Evolutionary conservation across 2,797 vertebrate species (phyloP).

Genomic region (Xerus rutilus): DNA sequence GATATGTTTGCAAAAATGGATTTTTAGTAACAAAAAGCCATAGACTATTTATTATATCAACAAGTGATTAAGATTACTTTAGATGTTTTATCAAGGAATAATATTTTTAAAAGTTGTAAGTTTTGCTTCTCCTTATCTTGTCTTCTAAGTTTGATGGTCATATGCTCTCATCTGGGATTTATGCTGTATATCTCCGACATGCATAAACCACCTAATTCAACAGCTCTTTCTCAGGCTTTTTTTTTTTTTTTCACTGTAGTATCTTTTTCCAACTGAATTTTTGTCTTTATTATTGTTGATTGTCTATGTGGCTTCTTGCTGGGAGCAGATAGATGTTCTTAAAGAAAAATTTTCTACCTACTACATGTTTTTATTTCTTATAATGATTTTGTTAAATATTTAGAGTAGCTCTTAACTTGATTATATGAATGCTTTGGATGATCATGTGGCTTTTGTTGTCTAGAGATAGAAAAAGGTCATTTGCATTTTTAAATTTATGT

Average conservation of each 20-base stretch:
- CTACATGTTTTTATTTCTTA: neutral
- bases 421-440: constrained; percentile 21
- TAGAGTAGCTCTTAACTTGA: constrained; percentile 60
- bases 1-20: neutral
- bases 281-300: constrained; percentile 29
- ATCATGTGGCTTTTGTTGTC: constrained; percentile 17
- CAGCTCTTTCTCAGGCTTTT: neutral
- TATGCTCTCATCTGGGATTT: neutral
- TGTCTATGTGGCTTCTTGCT: constrained; percentile 42
- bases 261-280: neutral
- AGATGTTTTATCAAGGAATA: constrained; percentile 40
- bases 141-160: neutral
- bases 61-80: neutral
- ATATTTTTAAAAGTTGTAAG: neutral
- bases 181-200: neutral
- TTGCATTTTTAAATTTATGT: constrained; percentile 26
- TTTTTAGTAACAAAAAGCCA: neutral
- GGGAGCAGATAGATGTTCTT: constrained; percentile 43
- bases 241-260: neutral
- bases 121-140: neutral
- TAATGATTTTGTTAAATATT: constrained; percentile 66
- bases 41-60: neutral
- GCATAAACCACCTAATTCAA: neutral
- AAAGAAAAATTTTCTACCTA: constrained; percentile 44
- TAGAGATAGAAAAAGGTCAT: neutral